Base-by-base conservation (phyloP, 1,140 invertebrate genomes). In the Macrostomum lignano region DNA sequence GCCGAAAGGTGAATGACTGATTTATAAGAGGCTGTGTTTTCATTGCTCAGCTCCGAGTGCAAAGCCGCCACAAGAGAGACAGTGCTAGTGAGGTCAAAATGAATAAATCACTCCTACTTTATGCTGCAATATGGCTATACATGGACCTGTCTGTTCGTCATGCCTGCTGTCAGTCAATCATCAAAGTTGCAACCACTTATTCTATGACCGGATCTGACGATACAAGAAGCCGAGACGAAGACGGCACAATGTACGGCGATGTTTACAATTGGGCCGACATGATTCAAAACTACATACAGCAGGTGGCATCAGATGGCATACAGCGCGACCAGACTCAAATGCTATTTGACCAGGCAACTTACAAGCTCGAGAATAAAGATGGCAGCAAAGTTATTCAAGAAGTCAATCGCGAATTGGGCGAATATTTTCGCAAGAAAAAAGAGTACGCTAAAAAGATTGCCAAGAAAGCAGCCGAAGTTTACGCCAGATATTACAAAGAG, bases 211-310 rank as follows among this genome's bases (percentile, higher is more conserved):
- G n/a, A n/a, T n/a, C n/a, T n/a, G n/a, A n/a, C n/a, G n/a, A n/a
- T n/a, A n/a, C n/a, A n/a, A n/a, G n/a, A n/a, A n/a, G n/a, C n/a
- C n/a, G n/a, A n/a, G n/a, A n/a, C n/a, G n/a, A n/a, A n/a, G 25
- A 42, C 25, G 54, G 54, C 5, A 45, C 47, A 9, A 37, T 60
- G 17, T 45, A 54, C 23, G 57, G 57, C 7, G 57, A 60, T 46
- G 52, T 60, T 2, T 52, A 55, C 37, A 60, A 60, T 43, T 60
- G 57, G 57, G 57, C 56, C 3, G 47, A 49, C 17, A 41, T 60
- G 3, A 59, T 60, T 36, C 52, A 60, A 40, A 60, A 60, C 35
- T 60, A 60, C 33, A 58, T 60, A 25, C 38, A 55, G 21, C 55
- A 60, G 48, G 41, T 58, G 6, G 57, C 57, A 11, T 51, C 44